Percentiles rank a stretch among this genome's conserved stretches.
Evolutionary conservation across 2,113 vertebrate species (phyloP).

Genomic region (Malaclemys terrapin): DNA sequence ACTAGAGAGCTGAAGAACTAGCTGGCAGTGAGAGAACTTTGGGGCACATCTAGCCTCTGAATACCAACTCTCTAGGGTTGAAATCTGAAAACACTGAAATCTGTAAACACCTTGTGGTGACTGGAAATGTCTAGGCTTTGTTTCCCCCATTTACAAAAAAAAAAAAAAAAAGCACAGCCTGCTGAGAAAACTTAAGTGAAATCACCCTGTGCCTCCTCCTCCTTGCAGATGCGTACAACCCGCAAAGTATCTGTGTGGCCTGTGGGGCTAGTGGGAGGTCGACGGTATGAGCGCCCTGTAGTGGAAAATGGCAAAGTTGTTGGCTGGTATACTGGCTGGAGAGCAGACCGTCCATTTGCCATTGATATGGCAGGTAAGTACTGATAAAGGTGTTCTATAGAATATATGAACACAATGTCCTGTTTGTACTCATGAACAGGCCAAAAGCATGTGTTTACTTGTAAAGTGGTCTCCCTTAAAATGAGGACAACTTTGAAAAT

Average conservation of each 20-base stretch:
- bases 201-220: not conserved
- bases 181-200: accelerated
- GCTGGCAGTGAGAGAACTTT: not conserved
- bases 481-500: not conserved
- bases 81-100: not conserved
- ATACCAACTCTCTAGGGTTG: not conserved
- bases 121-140: accelerated
- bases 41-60: not conserved
- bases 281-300: slow-evolving; percentile 93
- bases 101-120: accelerated
- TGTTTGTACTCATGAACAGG: not conserved
- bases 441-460: accelerated
- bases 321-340: slow-evolving; percentile 99
- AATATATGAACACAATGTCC: accelerated
- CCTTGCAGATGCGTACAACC: slow-evolving; percentile 93
- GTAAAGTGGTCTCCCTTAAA: not conserved
- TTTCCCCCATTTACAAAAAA: accelerated
- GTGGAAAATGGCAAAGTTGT: slow-evolving; percentile 95
- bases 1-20: not conserved
- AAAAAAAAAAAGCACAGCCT: accelerated
- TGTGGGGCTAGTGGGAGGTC: slow-evolving; percentile 94
- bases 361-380: slow-evolving; percentile 97
- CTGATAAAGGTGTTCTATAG: accelerated
- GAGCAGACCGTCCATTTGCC: slow-evolving; percentile 95
- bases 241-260: slow-evolving; percentile 96